phyloP scores from a whole-genome alignment of 2,888 invertebrate species.

The Noctua comes region DNA sequence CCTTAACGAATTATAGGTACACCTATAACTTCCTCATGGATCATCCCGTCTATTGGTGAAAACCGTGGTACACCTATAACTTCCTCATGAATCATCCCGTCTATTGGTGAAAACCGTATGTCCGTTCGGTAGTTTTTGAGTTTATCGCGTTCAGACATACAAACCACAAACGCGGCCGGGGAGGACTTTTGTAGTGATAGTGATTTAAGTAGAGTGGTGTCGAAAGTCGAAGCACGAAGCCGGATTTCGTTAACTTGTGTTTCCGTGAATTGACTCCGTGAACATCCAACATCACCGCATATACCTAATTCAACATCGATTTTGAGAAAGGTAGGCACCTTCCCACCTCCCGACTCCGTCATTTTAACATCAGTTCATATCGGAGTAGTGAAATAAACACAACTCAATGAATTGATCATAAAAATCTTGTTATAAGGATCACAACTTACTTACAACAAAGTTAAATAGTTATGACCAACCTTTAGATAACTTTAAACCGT shows the following conservation, averaged over 20 bases:
- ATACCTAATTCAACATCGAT: neutral
- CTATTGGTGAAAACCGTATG: neutral
- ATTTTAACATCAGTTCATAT: conserved; percentile 1
- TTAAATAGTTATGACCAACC: conserved; percentile 70
- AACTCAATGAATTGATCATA: neutral
- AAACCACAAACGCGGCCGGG: neutral
- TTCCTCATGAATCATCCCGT: neutral
- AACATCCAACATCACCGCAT: neutral
- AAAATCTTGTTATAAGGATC: neutral
- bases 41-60: neutral
- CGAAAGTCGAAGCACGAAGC: neutral
- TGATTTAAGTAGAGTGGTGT: neutral
- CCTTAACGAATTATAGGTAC: neutral
- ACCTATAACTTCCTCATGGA: neutral
- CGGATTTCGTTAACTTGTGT: neutral
- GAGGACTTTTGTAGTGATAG: neutral
- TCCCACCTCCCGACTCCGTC: neutral
- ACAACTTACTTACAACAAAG: neutral
- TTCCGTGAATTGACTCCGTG: neutral
- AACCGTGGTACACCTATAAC: neutral
- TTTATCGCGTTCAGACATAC: neutral
- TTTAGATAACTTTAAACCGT: conserved; percentile 84
- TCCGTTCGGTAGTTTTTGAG: neutral
- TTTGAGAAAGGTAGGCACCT: neutral
- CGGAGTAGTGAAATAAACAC: neutral